Evolutionary conservation across 2,888 invertebrate genomes (phyloP).

Genomic region (Xanthorhoe spadicearia): DNA sequence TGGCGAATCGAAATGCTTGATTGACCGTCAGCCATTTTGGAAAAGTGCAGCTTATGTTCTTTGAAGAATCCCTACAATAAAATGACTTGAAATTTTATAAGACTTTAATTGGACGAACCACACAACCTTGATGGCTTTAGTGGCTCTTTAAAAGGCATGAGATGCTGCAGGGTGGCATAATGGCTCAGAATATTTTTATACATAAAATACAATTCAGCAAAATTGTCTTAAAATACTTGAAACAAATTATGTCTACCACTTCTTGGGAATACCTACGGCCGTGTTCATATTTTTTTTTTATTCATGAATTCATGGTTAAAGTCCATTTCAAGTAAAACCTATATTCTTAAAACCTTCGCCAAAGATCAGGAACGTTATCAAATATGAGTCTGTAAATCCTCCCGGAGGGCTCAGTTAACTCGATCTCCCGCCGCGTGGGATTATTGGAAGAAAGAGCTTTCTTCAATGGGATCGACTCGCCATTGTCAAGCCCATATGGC

Average conservation of each 20-base stretch:
- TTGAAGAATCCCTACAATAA: background rate
- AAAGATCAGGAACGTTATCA: slow-evolving; percentile 35
- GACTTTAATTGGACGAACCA: too few species aligned
- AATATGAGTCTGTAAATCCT: slow-evolving; percentile 52
- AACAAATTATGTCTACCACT: too few species aligned
- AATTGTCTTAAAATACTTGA: too few species aligned
- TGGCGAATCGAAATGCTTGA: slow-evolving; percentile 51
- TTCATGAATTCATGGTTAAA: too few species aligned
- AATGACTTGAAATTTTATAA: too few species aligned
- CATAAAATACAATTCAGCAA: too few species aligned
- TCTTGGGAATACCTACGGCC: too few species aligned
- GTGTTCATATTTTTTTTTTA: too few species aligned
- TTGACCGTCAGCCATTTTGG: slow-evolving; percentile 36
- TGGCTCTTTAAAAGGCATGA: too few species aligned
- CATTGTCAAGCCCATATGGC: slow-evolving; percentile 61
- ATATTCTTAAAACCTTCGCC: slow-evolving; percentile 30
- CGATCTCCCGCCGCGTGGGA: slow-evolving; percentile 64
- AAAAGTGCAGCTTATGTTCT: slow-evolving; percentile 15
- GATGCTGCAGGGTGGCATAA: too few species aligned
- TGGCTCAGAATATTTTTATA: too few species aligned
- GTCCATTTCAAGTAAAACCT: background rate
- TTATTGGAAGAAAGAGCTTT: slow-evolving; percentile 67
- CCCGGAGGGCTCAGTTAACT: slow-evolving; percentile 58
- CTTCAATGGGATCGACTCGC: slow-evolving; percentile 51
- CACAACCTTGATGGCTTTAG: too few species aligned